phyloP scores from a whole-genome alignment of 1,140 invertebrate species.

The Cydia amplana region DNA sequence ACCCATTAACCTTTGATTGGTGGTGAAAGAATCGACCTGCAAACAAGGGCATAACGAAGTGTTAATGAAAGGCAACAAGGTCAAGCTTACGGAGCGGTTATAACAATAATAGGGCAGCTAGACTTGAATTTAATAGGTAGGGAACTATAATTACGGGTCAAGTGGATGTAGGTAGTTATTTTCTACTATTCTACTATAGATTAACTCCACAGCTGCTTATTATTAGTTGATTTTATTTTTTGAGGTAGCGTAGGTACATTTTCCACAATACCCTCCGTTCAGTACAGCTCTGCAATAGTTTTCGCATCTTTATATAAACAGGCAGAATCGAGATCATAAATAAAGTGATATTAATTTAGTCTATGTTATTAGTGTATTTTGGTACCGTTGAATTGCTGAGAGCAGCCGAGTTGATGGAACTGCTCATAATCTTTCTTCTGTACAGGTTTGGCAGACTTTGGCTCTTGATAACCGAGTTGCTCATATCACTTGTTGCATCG shows the following conservation, averaged over 20 bases:
- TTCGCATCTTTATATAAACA: too few species aligned
- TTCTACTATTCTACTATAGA: neutral
- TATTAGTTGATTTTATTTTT: conserved; percentile 23
- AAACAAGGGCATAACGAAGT: conserved; percentile 47
- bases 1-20: conserved; percentile 75
- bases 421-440: conserved; percentile 70
- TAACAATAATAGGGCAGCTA: too few species aligned
- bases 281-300: too few species aligned
- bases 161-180: too few species aligned
- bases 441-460: conserved; percentile 87
- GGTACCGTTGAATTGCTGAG: conserved; percentile 82
- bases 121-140: too few species aligned
- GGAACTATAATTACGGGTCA: too few species aligned
- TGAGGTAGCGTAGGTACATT: too few species aligned
- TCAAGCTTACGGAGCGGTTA: neutral
- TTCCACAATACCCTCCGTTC: too few species aligned
- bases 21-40: conserved; percentile 79
- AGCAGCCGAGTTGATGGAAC: conserved; percentile 73
- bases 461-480: conserved; percentile 82
- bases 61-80: conserved; percentile 43
- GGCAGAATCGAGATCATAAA: too few species aligned
- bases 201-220: neutral
- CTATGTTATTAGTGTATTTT: conserved; percentile 38
- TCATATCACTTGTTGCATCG: conserved; percentile 69
- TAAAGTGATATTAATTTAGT: too few species aligned